Evolutionary conservation across 2,888 invertebrate species (phyloP).

Genomic region (Congeria kusceri): DNA sequence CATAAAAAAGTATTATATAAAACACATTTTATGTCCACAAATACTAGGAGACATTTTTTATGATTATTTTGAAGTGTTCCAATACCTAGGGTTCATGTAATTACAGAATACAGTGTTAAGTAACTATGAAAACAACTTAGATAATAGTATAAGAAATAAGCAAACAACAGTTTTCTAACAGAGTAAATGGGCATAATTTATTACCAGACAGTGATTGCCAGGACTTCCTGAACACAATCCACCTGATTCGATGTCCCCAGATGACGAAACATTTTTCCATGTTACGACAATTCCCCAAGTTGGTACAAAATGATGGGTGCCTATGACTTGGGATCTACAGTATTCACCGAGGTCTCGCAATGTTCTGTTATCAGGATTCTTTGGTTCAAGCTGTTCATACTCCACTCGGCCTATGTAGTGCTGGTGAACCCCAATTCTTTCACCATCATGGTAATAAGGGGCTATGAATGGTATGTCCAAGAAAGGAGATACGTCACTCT

Average conservation of each 20-base stretch:
- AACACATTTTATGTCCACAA: too few relatives aligned
- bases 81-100: too few relatives aligned
- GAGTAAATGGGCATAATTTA: too few relatives aligned
- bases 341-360: slow-evolving; percentile 57
- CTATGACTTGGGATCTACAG: slow-evolving; percentile 91
- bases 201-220: not conserved
- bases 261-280: slow-evolving; percentile 96
- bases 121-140: too few relatives aligned
- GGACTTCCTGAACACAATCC: slow-evolving; percentile 3
- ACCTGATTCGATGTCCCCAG: too few relatives aligned
- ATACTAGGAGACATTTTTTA: too few relatives aligned
- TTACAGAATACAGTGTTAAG: too few relatives aligned
- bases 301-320: slow-evolving; percentile 95
- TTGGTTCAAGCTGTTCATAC: slow-evolving; percentile 28
- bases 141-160: too few relatives aligned
- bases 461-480: slow-evolving; percentile 73
- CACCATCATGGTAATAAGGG: slow-evolving; percentile 67
- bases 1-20: too few relatives aligned
- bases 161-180: too few relatives aligned
- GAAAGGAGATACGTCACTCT: slow-evolving; percentile 38
- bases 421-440: slow-evolving; percentile 11
- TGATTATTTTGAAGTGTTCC: too few relatives aligned
- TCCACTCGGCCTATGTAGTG: slow-evolving; percentile 32
- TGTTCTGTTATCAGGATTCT: slow-evolving; percentile 6
- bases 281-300: slow-evolving; percentile 96